Percentiles rank a stretch among this genome's conserved stretches.
These are phyloP conservation scores for Tragelaphus buxtoni DNA, from an alignment of 2,113 vertebrate species.

Conservation along the genomic window DNA sequence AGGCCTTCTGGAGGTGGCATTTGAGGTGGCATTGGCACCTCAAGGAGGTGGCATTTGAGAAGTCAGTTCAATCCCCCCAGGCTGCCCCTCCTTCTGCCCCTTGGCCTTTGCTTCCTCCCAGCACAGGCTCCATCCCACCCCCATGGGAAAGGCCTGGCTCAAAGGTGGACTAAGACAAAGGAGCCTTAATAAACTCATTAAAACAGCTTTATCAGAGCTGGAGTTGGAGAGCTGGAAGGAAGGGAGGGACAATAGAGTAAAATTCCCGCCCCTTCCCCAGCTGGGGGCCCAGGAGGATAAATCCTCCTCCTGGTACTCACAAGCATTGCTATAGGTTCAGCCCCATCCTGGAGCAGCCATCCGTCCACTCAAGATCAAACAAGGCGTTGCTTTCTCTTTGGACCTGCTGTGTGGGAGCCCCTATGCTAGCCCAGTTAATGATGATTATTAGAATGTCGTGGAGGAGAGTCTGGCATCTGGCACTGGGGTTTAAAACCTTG, in stretches of 20 bases:
- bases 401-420: neutral
- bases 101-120: neutral
- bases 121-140: neutral
- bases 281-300: neutral
- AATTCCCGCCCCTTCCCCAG: neutral
- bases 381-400: neutral
- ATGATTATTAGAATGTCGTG: neutral
- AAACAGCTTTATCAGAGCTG: neutral
- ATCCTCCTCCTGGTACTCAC: neutral
- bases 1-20: neutral
- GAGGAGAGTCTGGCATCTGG: neutral
- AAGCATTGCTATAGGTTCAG: neutral
- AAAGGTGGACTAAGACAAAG: slow-evolving; percentile 36
- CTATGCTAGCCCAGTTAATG: too few relatives aligned
- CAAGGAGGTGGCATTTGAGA: neutral
- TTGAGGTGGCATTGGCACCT: neutral
- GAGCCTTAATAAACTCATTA: slow-evolving; percentile 17
- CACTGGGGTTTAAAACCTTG: neutral
- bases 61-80: neutral
- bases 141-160: neutral
- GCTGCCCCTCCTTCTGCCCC: neutral
- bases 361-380: neutral
- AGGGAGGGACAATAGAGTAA: neutral
- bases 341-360: neutral
- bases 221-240: neutral